Conservation (phyloP, 2,797 vertebrate genomes). For the Bradypodion pumilum region DNA sequence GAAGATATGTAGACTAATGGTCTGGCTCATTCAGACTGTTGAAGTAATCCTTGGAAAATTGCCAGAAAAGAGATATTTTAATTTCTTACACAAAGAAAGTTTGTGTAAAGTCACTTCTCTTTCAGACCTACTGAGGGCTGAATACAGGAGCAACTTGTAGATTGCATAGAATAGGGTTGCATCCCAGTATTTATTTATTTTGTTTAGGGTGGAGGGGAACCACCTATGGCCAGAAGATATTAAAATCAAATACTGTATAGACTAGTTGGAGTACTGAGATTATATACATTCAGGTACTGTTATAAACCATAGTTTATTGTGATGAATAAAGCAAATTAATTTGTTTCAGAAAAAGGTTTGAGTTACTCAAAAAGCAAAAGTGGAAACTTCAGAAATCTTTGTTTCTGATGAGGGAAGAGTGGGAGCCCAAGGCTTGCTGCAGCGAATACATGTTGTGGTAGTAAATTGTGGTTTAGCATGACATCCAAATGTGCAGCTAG, state of each 20-base stretch:
- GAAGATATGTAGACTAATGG: neutral
- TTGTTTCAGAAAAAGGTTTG: neutral
- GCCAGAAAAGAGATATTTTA: neutral
- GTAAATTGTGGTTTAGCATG: neutral
- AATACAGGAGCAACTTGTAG: no score
- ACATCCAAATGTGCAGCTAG: neutral
- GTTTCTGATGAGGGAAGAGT: no score
- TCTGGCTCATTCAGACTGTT: neutral
- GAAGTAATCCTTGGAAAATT: neutral
- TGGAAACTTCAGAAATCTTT: neutral
- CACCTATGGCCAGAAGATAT: neutral
- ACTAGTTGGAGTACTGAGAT: neutral
- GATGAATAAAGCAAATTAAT: neutral
- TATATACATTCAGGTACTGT: neutral
- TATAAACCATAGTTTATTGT: neutral
- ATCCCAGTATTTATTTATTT: no score
- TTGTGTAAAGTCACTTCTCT: no score
- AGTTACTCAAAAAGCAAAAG: neutral
- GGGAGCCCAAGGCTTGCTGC: no score
- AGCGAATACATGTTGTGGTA: no score
- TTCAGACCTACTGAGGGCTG: neutral
- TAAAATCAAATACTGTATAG: neutral
- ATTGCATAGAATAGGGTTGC: no score
- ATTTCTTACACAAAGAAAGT: neutral
- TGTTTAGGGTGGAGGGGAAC: no score